Conservation (phyloP, 2,113 vertebrate species). For the Pontoporia blainvillei region DNA sequence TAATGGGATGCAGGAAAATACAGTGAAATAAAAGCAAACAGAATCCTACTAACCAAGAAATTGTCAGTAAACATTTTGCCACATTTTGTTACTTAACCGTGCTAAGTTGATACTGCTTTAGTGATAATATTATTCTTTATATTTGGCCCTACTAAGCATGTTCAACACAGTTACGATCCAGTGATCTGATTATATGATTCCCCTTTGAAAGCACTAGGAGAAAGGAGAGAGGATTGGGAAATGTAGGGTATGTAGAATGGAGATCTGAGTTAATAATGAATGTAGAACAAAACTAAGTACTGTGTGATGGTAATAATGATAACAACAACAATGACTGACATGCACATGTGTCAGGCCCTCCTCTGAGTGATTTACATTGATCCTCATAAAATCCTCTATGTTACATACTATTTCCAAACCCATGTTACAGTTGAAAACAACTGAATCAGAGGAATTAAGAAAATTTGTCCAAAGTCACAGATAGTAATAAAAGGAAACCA, state of each 20-base stretch:
- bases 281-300: neutral
- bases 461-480: neutral
- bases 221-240: neutral
- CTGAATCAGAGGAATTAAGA: neutral
- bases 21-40: neutral
- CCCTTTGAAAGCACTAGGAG: neutral
- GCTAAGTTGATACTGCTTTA: neutral
- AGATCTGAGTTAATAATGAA: neutral
- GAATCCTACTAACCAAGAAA: neutral
- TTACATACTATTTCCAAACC: neutral
- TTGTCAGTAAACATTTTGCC: neutral
- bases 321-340: neutral
- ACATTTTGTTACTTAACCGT: neutral
- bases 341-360: neutral
- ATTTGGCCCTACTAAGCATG: neutral
- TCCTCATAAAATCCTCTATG: neutral
- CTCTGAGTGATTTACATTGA: neutral
- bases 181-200: neutral
- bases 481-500: neutral
- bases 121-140: neutral
- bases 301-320: neutral
- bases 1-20: neutral
- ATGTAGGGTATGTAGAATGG: neutral
- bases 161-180: neutral
- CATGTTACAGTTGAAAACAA: neutral